Conservation (phyloP, 2,888 invertebrate genomes). For the Nomada goodeniana region DNA sequence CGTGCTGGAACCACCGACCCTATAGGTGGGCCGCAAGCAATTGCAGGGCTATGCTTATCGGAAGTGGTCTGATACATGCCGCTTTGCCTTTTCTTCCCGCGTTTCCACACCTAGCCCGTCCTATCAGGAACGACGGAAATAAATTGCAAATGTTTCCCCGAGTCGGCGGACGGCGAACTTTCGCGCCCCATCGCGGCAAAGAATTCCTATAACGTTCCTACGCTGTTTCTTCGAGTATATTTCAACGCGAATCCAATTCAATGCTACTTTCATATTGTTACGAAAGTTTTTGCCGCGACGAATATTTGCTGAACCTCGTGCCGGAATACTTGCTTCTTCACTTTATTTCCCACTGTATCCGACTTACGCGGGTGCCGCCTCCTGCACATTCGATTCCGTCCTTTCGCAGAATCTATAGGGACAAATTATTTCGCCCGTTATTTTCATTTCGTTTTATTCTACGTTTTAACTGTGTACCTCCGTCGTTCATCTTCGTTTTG, state of each 20-base stretch:
- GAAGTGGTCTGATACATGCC: slow-evolving; percentile 54
- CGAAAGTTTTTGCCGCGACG: not conserved
- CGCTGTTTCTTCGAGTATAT: not conserved
- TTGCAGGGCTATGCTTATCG: slow-evolving; percentile 60
- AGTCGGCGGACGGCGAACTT: slow-evolving; percentile 3
- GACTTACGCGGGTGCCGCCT: no score
- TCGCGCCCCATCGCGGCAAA: not conserved
- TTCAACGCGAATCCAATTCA: not conserved
- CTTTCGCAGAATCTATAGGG: no score
- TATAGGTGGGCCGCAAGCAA: slow-evolving; percentile 54
- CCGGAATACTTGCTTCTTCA: no score
- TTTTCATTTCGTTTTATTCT: no score
- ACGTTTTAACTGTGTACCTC: no score
- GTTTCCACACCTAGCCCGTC: slow-evolving; percentile 38
- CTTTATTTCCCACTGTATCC: no score
- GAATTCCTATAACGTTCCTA: not conserved
- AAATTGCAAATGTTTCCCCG: slow-evolving; percentile 15
- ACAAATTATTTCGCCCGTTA: no score
- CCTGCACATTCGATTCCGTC: no score
- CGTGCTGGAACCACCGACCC: slow-evolving; percentile 57
- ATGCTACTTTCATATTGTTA: slow-evolving; percentile 5
- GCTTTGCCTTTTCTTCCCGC: slow-evolving; percentile 64
- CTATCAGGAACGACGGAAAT: slow-evolving; percentile 20
- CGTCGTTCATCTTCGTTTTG: no score
- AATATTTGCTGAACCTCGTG: no score